Evolutionary conservation across 2,113 vertebrate species (phyloP).

Genomic region (Corythaeola cristata): DNA sequence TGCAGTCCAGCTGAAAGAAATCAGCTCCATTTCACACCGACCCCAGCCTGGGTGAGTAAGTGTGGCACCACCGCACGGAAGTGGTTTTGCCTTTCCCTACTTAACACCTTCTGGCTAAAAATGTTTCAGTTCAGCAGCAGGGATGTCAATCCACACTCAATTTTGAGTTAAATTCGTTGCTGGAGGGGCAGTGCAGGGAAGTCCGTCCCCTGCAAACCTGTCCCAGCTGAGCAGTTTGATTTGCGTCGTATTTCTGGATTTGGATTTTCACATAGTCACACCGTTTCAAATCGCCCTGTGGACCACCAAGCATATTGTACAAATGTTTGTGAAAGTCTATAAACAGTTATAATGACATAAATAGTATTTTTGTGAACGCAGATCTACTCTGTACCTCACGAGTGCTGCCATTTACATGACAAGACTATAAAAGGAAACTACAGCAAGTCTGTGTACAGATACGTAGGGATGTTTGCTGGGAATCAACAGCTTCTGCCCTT

Average conservation of each 20-base stretch:
- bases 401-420: neutral
- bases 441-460: neutral
- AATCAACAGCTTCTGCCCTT: neutral
- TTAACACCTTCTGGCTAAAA: neutral
- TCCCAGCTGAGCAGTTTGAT: neutral
- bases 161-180: neutral
- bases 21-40: neutral
- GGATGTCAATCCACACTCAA: neutral
- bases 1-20: neutral
- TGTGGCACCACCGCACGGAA: neutral
- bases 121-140: neutral
- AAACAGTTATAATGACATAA: neutral
- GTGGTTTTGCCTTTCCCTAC: neutral
- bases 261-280: neutral
- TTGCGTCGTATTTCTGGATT: neutral
- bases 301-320: neutral
- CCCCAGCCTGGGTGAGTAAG: neutral
- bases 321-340: neutral
- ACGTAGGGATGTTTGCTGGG: neutral
- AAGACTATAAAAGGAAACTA: accelerated
- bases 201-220: neutral
- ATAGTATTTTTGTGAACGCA: neutral
- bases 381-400: neutral
- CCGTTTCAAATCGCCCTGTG: accelerated
- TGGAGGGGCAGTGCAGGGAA: neutral